Evolutionary conservation across 2,797 vertebrate genomes (phyloP).

Genomic region (Aphelocoma californica): DNA sequence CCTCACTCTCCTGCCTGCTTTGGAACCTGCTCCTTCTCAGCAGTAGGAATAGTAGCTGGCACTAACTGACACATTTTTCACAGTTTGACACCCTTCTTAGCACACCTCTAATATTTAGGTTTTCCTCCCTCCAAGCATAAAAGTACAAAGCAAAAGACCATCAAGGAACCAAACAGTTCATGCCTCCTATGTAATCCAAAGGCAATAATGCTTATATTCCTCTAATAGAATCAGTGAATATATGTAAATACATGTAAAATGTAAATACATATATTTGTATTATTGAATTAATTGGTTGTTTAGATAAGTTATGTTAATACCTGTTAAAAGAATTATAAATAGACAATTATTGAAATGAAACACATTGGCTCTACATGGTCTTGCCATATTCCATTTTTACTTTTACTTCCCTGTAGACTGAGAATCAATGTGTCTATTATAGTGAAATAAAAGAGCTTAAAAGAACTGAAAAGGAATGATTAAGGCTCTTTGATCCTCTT

Average conservation of each 20-base stretch:
- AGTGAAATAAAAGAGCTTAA: not conserved
- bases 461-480: not conserved
- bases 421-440: not conserved
- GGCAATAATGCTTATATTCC: not conserved
- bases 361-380: not conserved
- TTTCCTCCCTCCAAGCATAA: not conserved
- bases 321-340: not conserved
- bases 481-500: not conserved
- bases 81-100: not conserved
- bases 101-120: not conserved
- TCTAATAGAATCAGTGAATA: not conserved
- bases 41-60: not conserved
- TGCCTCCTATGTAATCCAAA: not conserved
- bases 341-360: not conserved
- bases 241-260: not conserved
- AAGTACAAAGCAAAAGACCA: constrained; percentile 5
- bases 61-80: not conserved
- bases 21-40: not conserved
- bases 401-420: not conserved
- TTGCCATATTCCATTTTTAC: not conserved
- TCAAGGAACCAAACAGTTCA: not conserved
- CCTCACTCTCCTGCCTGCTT: not conserved
- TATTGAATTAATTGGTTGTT: not conserved
- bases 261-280: not conserved
- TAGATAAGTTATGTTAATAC: not conserved